phyloP scores from a whole-genome alignment of 2,113 vertebrate species.

The Aythya baeri region DNA sequence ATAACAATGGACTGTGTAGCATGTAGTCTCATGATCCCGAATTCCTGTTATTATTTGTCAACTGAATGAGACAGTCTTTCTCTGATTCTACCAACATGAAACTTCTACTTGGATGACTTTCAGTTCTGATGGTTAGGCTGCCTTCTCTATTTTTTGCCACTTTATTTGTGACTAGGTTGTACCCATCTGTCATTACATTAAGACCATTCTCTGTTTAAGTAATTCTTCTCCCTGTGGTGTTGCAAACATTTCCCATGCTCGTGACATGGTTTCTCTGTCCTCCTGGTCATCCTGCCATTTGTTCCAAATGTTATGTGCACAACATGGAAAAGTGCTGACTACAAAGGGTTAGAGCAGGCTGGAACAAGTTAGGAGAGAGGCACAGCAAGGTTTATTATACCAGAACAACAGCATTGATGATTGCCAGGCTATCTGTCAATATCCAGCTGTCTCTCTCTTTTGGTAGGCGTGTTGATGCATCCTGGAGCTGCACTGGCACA shows the following conservation, averaged over 20 bases:
- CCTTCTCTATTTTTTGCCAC: neutral
- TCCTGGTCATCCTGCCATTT: neutral
- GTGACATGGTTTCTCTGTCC: neutral
- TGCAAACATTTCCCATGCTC: neutral
- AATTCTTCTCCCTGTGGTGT: neutral
- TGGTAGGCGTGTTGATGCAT: neutral
- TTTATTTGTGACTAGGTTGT: neutral
- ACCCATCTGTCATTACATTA: neutral
- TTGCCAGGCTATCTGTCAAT: neutral
- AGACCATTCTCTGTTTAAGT: neutral
- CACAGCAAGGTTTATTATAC: neutral
- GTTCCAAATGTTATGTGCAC: neutral
- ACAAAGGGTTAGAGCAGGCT: neutral
- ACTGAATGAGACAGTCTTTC: neutral
- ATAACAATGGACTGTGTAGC: neutral
- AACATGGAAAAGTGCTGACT: neutral
- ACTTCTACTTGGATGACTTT: neutral
- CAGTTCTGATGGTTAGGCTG: neutral
- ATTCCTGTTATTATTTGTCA: neutral
- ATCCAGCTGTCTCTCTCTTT: neutral
- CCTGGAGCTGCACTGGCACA: neutral
- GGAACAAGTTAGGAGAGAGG: neutral
- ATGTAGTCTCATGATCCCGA: neutral
- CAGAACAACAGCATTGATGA: neutral
- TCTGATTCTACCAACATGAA: neutral